These are phyloP conservation scores for Hemaris fuciformis DNA, from an alignment of 2,888 invertebrate genomes.

Conservation along the genomic window DNA sequence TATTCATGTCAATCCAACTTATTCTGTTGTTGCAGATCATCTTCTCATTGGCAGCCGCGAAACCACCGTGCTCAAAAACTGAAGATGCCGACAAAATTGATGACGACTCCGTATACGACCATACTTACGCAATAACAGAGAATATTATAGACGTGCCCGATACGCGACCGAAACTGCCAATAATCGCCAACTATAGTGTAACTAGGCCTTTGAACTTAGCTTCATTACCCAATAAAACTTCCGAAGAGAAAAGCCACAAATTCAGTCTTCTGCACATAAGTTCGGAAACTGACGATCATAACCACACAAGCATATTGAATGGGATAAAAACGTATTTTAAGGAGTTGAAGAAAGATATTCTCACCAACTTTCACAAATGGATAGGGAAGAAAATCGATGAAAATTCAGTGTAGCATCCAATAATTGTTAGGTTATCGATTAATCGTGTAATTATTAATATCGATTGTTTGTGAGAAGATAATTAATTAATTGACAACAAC, in stretches of 20 bases:
- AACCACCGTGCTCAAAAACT: neutral
- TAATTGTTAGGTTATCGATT: no score
- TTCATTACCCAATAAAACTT: constrained; percentile 19
- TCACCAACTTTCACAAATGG: constrained; percentile 41
- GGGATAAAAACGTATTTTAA: constrained; percentile 42
- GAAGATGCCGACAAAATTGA: no score
- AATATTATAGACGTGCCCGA: constrained; percentile 57
- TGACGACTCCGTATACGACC: neutral
- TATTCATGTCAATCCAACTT: neutral
- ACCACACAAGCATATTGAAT: constrained; percentile 24
- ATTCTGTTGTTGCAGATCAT: neutral
- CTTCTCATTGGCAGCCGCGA: constrained; percentile 8
- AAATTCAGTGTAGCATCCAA: no score
- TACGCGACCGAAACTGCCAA: constrained; percentile 35
- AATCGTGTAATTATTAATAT: no score
- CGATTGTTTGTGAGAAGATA: no score
- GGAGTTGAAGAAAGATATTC: constrained; percentile 39
- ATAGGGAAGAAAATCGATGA: constrained; percentile 5
- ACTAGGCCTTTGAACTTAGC: constrained; percentile 41
- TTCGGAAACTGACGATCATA: constrained; percentile 38
- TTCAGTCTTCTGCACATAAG: constrained; percentile 43
- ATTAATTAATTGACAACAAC: no score
- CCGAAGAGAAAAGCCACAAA: constrained; percentile 22
- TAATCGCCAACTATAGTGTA: constrained; percentile 42
- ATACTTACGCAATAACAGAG: constrained; percentile 61